These are phyloP conservation scores for Eupithecia exiguata DNA, from an alignment of 2,888 invertebrate genomes.

Conservation along the genomic window DNA sequence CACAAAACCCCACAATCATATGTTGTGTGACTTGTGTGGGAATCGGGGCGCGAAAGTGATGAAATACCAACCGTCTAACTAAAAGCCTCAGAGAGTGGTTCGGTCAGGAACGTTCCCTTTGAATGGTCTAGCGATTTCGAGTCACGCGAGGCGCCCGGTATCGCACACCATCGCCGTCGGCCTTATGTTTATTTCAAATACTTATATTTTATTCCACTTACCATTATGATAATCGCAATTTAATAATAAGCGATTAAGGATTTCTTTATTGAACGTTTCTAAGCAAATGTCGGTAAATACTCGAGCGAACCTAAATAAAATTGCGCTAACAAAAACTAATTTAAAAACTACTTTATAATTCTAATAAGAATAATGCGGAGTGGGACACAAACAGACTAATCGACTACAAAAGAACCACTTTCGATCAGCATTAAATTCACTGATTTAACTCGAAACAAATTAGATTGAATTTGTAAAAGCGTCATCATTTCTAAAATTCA, in stretches of 20 bases:
- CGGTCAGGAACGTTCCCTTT: conserved; percentile 22
- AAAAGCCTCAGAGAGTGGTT: conserved; percentile 4
- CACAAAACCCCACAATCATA: neutral
- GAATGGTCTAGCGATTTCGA: conserved; percentile 25
- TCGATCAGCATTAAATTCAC: neutral
- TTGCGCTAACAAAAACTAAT: neutral
- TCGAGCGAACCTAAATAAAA: neutral
- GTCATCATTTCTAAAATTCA: conserved; percentile 7
- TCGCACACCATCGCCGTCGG: conserved; percentile 40
- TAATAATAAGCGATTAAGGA: conserved; percentile 11
- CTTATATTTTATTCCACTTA: conserved; percentile 34
- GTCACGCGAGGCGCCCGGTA: conserved; percentile 41
- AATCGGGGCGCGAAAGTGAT: conserved; percentile 7
- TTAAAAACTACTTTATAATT: neutral
- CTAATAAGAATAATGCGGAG: neutral
- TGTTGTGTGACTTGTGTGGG: neutral
- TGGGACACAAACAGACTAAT: neutral
- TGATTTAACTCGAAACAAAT: conserved; percentile 7
- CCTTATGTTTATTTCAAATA: conserved; percentile 25
- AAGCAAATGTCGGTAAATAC: neutral
- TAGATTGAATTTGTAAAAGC: conserved; percentile 8
- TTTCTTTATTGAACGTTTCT: neutral
- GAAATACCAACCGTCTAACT: conserved; percentile 8
- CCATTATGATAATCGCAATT: conserved; percentile 28
- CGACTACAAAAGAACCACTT: neutral